Evolutionary conservation across 2,113 vertebrate genomes (phyloP), one percentile per base, ranked within the genome.

Genomic region (Lepisosteus oculatus): DNA sequence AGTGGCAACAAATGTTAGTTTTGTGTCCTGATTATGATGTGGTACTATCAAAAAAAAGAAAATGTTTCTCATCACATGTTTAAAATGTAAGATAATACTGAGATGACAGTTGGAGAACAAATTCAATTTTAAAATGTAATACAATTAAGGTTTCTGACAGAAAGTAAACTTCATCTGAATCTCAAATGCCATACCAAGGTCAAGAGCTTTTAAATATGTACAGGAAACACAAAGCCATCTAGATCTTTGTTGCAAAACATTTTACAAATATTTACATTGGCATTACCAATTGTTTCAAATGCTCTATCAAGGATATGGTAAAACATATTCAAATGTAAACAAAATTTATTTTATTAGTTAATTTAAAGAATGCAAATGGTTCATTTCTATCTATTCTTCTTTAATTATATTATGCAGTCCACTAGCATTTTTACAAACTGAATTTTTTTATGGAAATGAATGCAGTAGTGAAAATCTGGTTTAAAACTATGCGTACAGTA

Each of bases 201-300:
- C 3, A 57, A 8, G 51, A 68, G 55, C 65, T 74, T 47, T 65
- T 73, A 67, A 74, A 51, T 51, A 9, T 9, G 5, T 6, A 5
- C 5, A 51, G 5, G 47, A 5, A 9, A 80, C 75, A 65, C 70
- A 68, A 44, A 67, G 43, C 63, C 78, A 73, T 69, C 61, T 59
- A 69, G 74, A 72, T 61, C 61, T 73, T 5, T 71, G 70, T 72
- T 72, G 76, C 74, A 79, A 78, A 68, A 83, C 78, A 78, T 85
- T 87, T 87, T 83, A 88, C 86, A 88, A 76, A 43, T 65, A 88
- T 92, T 91, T 91, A 83, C 86, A 91, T 89, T 56, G 78, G 83
- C 81, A 86, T 51, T 51, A 6, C 47, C 47, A 2, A 51, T 51
- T 51, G 47, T 51, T 51, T 51, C 47, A 51, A 51, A 51, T 51